Percentiles rank a stretch among this genome's conserved stretches.
phyloP scores from a whole-genome alignment of 2,113 vertebrate genomes.

The Candoia aspera region DNA sequence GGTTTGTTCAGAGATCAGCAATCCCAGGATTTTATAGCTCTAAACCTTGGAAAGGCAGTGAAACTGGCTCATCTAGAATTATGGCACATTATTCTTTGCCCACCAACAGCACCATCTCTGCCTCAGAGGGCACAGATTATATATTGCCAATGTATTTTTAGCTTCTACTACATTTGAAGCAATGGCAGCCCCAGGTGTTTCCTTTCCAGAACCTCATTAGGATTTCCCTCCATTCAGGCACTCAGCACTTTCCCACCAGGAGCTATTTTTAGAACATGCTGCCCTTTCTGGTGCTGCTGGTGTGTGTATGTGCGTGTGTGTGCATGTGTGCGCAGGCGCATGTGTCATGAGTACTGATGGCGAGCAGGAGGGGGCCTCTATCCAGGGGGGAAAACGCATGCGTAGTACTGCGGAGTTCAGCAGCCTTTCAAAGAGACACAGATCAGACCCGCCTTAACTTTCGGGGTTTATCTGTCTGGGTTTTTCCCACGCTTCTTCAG shows the following conservation, averaged over 20 bases:
- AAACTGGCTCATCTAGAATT: background rate
- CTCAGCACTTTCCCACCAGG: constrained; percentile 18
- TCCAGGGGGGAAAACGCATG: too few species aligned
- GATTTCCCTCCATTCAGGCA: constrained; percentile 39
- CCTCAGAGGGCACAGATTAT: background rate
- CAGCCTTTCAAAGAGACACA: too few species aligned
- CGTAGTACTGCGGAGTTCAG: too few species aligned
- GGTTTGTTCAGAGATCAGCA: background rate
- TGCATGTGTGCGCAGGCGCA: too few species aligned
- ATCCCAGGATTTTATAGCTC: background rate
- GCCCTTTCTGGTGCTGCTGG: background rate
- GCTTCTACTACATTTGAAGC: background rate
- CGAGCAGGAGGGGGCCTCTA: too few species aligned
- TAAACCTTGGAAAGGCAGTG: background rate
- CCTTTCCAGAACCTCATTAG: constrained; percentile 22
- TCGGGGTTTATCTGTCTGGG: too few species aligned
- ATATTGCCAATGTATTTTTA: constrained; percentile 11
- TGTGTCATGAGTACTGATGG: too few species aligned
- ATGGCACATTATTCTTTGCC: background rate
- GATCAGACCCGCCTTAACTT: too few species aligned
- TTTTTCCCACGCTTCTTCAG: too few species aligned
- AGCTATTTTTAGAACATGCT: constrained; percentile 24
- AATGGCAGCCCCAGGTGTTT: constrained; percentile 31
- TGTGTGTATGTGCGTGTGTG: too few species aligned
- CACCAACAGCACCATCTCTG: background rate